Base-by-base conservation (phyloP, 2,888 invertebrate genomes). In the Erynnis tages region DNA sequence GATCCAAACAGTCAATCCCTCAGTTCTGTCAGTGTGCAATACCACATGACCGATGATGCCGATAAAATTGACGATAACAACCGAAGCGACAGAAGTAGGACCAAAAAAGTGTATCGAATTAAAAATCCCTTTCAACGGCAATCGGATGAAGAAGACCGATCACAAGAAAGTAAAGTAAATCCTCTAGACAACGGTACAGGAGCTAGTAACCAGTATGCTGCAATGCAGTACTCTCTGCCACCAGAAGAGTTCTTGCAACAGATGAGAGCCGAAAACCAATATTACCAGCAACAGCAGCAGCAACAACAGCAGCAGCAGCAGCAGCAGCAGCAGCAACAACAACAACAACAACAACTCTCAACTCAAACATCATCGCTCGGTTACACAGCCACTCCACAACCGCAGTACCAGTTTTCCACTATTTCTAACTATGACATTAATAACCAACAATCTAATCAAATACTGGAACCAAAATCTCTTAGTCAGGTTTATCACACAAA, bases 121-220 rank as follows among this genome's bases (percentile, higher is more conserved):
- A 88, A 85, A 59, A 87, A 89, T 57, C 89, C 89, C 4, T 88
- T 88, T 59, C 84, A 84, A 66, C 71, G 76, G 14, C 78, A 81
- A 58, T 40, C 55, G 16, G 60, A 73, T 11, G 77, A 82, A 52
- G 73, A 79, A 23, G 69, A 71, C 27, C 67, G 63, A 47, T 63
- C 63, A 50, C 74, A 72, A 56, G 70, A 65, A 19, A 71, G 71
- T 17, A 69, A 63, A 30, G 71, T 63, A 29, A 56, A 60, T 49
- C 69, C 74, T 56, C 78, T 76, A 44, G 90, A 90, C 69, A 82
- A 69, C 57, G 80, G 77, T 43, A 69, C 76, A 16, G 84, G 83
- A 64, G 82, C 88, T 71, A 90, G 89, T 76, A 88, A 87, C 72
- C 88, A 89, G 73, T 86, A 89, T 76, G 75, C 83, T 55, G 76